Evolutionary conservation across 2,888 invertebrate species (phyloP), one percentile per base, ranked within the genome.

Genomic region (Tyria jacobaeae): DNA sequence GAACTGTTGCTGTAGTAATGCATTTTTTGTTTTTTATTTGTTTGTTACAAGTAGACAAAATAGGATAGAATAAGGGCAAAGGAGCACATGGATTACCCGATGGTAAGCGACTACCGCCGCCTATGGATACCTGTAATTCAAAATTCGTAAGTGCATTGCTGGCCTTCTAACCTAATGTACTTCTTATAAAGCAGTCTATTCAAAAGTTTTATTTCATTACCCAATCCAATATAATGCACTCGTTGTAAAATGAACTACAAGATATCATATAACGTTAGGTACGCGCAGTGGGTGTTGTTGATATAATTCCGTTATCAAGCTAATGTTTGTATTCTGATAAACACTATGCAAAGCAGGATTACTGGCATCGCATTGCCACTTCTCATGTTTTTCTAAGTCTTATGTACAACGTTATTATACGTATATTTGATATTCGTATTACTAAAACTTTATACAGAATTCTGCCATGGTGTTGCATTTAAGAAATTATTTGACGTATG

Each of bases 251-350:
- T 2, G 44, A 44, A 12, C 44, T 34, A 21, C 21, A 17, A 3
- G 50, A 51, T 51, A 51, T 34, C 50, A 34, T 21, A 34, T 51
- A 35, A 15, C 52, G 24, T 4, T 14, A 24, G 52, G n/a, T 35
- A 25, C 34, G 4, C 25, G 21, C 7, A 25, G 37, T 37, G 37
- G 10, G 9, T 37, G 24, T 2, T 0, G 51, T 52, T 35, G 25
- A 52, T 37, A 52, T 25, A 24, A 15, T 52, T n/a, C n/a, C n/a
- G n/a, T n/a, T 37, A 52, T 52, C 37, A 37, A 7, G 24, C 24
- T 37, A 17, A 24, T 52, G n/a, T 52, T 52, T 52, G 25, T n/a
- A 25, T 10, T 37, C n/a, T 25, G 37, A 52, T 52, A 52, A 52
- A 52, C 52, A 25, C 52, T 3, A 35, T 24, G 24, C 37, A 37